Evolutionary conservation across 2,888 invertebrate genomes (phyloP), one percentile per base, ranked within the genome.

Genomic region (Erebia epiphron): DNA sequence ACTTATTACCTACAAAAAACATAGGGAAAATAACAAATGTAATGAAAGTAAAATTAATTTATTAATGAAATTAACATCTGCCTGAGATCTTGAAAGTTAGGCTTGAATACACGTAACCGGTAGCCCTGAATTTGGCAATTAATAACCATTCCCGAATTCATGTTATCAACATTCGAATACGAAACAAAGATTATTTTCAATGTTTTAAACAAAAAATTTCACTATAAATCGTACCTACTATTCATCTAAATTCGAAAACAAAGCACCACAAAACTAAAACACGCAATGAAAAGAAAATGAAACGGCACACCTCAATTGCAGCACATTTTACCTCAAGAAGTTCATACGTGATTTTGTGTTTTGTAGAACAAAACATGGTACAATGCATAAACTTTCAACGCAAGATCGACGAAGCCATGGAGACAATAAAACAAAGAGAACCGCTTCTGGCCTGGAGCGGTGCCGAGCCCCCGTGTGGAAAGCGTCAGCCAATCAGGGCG

Each of bases 371-470:
- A 92, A 91, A 92, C 91, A 90, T 89, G 86, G 91, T 90, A 89
- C 91, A 92, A 92, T 91, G 91, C 90, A 92, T 92, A 91, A 93
- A 91, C 89, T 92, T 92, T 90, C 89, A 90, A 89, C 92, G 91
- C 91, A 91, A 92, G 90, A 92, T 89, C 92, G 89, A 86, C 92
- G 89, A 85, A 89, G 89, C 90, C 90, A 86, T 89, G 91, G 90
- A 90, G 92, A 92, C 91, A 92, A 92, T 92, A 92, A 93, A 92
- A 92, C 92, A 92, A 93, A 92, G 92, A 91, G 88, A 88, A 90
- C 82, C 89, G 83, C 85, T 86, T 85, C 84, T 87, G 81, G 90
- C 90, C 90, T 75, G 88, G 79, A 90, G 91, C 89, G 83, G 81
- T 84, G 80, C 71, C 75, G 78, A 76, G 80, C 78, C 79, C 80